Evolutionary conservation across 1,140 invertebrate genomes (phyloP).

Genomic region (Myzus persicae): DNA sequence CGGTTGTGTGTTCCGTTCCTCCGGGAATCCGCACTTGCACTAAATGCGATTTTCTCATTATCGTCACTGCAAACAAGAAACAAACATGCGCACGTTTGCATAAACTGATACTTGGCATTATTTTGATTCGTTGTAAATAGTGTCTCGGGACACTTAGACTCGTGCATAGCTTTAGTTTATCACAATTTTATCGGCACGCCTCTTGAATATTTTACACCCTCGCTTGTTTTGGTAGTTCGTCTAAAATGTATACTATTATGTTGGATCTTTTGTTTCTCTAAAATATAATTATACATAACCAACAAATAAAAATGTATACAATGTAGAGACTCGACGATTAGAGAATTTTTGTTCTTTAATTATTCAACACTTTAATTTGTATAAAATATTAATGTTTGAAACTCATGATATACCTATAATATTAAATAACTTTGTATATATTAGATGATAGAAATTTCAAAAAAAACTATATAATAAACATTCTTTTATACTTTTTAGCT

Average conservation of each 20-base stretch:
- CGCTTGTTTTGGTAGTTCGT: background rate
- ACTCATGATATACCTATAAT: no score
- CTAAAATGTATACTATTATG: background rate
- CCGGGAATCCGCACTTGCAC: background rate
- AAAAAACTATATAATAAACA: no score
- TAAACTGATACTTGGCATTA: slow-evolving; percentile 29
- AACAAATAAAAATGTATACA: background rate
- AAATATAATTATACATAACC: background rate
- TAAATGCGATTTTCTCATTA: slow-evolving; percentile 36
- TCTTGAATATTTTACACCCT: slow-evolving; percentile 25
- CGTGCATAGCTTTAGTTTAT: background rate
- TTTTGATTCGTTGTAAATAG: slow-evolving; percentile 39
- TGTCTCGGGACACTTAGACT: slow-evolving; percentile 17
- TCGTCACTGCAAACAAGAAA: slow-evolving; percentile 5
- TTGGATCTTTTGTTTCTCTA: background rate
- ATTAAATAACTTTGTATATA: no score
- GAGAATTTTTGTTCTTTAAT: background rate
- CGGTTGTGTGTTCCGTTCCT: background rate
- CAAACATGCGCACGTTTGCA: background rate
- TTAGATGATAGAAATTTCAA: no score
- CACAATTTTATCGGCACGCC: background rate
- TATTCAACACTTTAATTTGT: no score
- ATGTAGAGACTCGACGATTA: background rate
- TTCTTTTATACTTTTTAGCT: no score
- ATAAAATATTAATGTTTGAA: no score